phyloP scores from a whole-genome alignment of 2,797 vertebrate genomes.

The Zalophus californianus region DNA sequence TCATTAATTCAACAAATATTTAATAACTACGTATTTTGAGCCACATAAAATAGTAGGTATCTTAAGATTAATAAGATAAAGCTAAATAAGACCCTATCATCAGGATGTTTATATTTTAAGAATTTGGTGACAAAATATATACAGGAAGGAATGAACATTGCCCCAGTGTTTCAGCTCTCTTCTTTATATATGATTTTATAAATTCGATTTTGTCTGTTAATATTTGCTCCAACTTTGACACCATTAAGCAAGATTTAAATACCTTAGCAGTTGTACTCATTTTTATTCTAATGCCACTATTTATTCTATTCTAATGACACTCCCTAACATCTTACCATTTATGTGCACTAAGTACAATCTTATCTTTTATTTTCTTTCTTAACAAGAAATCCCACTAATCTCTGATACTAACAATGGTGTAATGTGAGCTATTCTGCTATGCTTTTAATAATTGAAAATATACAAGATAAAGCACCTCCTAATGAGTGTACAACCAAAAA shows the following conservation, averaged over 20 bases:
- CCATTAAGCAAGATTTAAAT: neutral
- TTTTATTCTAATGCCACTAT: neutral
- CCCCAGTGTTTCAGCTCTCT: neutral
- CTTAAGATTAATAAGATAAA: neutral
- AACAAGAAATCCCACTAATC: neutral
- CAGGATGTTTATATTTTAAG: neutral
- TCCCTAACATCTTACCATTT: neutral
- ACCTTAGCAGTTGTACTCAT: neutral
- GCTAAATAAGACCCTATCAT: neutral
- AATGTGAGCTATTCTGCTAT: neutral
- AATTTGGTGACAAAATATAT: neutral
- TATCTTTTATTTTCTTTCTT: slow-evolving; percentile 32
- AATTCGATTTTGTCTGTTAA: neutral
- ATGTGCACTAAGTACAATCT: neutral
- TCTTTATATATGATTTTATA: neutral
- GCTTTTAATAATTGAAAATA: neutral
- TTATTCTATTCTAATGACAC: neutral
- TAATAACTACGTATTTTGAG: neutral
- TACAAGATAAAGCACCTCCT: neutral
- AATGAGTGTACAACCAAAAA: neutral
- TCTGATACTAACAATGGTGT: neutral
- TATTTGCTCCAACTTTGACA: neutral
- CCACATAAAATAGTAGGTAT: neutral
- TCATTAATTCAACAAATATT: neutral
- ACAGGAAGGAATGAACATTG: neutral